phyloP scores from a whole-genome alignment of 2,888 invertebrate species.

The Lacanobia oleracea region DNA sequence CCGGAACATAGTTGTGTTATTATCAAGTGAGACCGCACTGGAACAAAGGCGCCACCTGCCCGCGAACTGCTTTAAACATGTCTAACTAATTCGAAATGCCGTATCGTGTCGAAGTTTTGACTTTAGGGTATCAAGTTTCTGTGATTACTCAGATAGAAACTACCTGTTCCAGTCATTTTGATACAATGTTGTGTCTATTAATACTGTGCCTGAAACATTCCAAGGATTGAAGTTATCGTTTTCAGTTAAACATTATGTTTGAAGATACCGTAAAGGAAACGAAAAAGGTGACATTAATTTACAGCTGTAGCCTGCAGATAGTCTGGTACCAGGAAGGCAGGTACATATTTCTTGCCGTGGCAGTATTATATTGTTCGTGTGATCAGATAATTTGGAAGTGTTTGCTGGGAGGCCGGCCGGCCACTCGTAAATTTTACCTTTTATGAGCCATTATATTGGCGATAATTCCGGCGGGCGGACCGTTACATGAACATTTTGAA shows the following conservation, averaged over 20 bases:
- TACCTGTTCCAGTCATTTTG: slow-evolving; percentile 66
- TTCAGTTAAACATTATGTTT: slow-evolving; percentile 12
- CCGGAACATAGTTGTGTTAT: slow-evolving; percentile 79
- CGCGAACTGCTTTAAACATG: slow-evolving; percentile 77
- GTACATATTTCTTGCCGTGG: slow-evolving; percentile 57
- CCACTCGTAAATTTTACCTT: slow-evolving; percentile 84
- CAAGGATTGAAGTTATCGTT: slow-evolving; percentile 1
- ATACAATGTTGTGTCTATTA: slow-evolving; percentile 41
- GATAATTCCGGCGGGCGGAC: slow-evolving; percentile 76
- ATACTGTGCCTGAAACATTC: slow-evolving; percentile 6
- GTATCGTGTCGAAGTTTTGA: slow-evolving; percentile 76
- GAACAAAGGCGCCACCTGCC: slow-evolving; percentile 80
- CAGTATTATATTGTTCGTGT: slow-evolving; percentile 64
- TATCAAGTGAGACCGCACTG: slow-evolving; percentile 76
- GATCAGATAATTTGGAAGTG: slow-evolving; percentile 82
- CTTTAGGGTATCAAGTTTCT: slow-evolving; percentile 74
- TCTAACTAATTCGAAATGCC: slow-evolving; percentile 77
- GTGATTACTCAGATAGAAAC: slow-evolving; percentile 69
- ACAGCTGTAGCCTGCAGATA: slow-evolving; percentile 33
- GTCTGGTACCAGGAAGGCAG: slow-evolving; percentile 56
- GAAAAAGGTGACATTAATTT: slow-evolving; percentile 40
- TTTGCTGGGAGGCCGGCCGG: slow-evolving; percentile 70
- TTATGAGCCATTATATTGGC: slow-evolving; percentile 86
- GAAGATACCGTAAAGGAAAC: slow-evolving; percentile 13
- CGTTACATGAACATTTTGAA: slow-evolving; percentile 76